These are phyloP conservation scores for Steatocranus sp. DNA, from an alignment of 2,797 vertebrate genomes.

Conservation along the genomic window DNA sequence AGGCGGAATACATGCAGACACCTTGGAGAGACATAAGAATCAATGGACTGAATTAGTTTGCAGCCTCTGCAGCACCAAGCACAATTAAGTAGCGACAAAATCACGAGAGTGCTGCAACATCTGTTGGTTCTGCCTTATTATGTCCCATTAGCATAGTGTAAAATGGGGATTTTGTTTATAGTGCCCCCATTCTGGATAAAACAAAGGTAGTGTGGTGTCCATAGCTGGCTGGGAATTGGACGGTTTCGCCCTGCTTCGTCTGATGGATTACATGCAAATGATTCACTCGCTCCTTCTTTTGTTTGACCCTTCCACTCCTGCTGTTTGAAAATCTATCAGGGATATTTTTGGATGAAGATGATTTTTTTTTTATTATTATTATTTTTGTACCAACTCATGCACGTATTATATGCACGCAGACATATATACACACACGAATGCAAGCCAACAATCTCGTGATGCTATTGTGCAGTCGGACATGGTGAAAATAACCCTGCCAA, in stretches of 20 bases:
- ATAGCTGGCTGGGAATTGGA: slow-evolving; percentile 31
- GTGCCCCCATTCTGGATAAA: slow-evolving; percentile 25
- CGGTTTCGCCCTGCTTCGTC: slow-evolving; percentile 5
- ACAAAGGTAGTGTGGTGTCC: slow-evolving; percentile 19
- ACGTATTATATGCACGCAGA: neutral
- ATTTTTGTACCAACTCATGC: slow-evolving; percentile 18
- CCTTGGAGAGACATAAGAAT: slow-evolving; percentile 14
- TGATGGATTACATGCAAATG: slow-evolving; percentile 61
- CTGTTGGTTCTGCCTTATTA: slow-evolving; percentile 63
- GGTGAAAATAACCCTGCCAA: slow-evolving; percentile 9
- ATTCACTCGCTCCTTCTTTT: slow-evolving; percentile 46
- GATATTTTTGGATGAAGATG: slow-evolving; percentile 47
- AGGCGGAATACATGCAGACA: neutral
- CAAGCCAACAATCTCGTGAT: slow-evolving; percentile 23
- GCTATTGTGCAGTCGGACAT: neutral
- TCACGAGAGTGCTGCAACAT: slow-evolving; percentile 38
- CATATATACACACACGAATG: neutral
- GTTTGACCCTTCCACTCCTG: slow-evolving; percentile 53
- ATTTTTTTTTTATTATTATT: neutral
- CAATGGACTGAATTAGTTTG: slow-evolving; percentile 15
- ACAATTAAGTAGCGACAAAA: slow-evolving; percentile 29
- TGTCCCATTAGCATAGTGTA: slow-evolving; percentile 51
- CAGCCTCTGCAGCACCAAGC: slow-evolving; percentile 1
- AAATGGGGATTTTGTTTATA: slow-evolving; percentile 38
- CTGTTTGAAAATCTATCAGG: slow-evolving; percentile 38